These are phyloP conservation scores for Cephus pulcher DNA, from an alignment of 2,888 invertebrate species.

Conservation along the genomic window DNA sequence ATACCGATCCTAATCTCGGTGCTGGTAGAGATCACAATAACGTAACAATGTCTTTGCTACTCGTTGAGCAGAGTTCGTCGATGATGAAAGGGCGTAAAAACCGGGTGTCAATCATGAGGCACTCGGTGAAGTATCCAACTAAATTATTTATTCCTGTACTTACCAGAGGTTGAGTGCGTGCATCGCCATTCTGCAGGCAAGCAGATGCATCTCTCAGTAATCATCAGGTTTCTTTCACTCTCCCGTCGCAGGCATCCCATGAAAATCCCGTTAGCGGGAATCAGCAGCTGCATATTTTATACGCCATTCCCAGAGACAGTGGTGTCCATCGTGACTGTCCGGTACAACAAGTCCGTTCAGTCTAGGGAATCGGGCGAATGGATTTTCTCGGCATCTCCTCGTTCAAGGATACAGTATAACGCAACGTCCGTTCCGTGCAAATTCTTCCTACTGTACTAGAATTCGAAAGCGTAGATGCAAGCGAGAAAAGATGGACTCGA, in stretches of 20 bases:
- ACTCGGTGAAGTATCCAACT: slow-evolving; percentile 14
- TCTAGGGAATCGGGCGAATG: neutral
- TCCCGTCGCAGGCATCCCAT: slow-evolving; percentile 25
- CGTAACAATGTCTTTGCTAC: too few relatives aligned
- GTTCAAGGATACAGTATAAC: too few relatives aligned
- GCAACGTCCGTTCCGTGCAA: too few relatives aligned
- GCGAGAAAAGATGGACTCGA: too few relatives aligned
- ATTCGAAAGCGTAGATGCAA: too few relatives aligned
- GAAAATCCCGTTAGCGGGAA: slow-evolving; percentile 58
- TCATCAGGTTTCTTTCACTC: slow-evolving; percentile 47
- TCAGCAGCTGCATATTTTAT: slow-evolving; percentile 54
- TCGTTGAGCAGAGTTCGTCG: too few relatives aligned
- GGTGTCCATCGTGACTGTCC: neutral
- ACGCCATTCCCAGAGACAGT: slow-evolving; percentile 27
- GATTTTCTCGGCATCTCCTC: too few relatives aligned
- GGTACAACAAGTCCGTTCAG: neutral
- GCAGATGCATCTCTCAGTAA: slow-evolving; percentile 35
- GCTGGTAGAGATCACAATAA: too few relatives aligned
- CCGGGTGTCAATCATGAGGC: too few relatives aligned
- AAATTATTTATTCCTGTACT: slow-evolving; percentile 46
- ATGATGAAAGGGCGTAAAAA: too few relatives aligned
- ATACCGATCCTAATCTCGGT: too few relatives aligned
- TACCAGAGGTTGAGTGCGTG: slow-evolving; percentile 17
- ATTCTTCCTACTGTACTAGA: too few relatives aligned
- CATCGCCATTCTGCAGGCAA: slow-evolving; percentile 22